Base-by-base conservation (phyloP, 2,888 invertebrate genomes). In the Argyresthia albistria region DNA sequence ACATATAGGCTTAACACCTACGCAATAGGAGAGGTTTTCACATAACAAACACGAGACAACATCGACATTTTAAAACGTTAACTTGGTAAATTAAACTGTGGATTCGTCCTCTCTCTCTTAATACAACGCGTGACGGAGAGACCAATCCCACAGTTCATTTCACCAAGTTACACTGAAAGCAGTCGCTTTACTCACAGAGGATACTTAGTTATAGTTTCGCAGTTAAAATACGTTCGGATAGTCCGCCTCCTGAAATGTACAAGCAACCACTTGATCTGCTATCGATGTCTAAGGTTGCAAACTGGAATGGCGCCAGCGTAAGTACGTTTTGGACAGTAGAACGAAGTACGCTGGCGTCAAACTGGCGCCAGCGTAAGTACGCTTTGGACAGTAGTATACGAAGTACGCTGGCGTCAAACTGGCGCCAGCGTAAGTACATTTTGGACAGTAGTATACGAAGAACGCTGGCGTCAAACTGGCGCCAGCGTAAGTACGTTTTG, bases 151-250 rank as follows among this genome's bases (percentile, higher is more conserved):
- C 25, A 25, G 10, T 39, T 39, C 39, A 39, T 3, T 39, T 39
- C 4, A 39, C n/a, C n/a, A 10, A 39, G 39, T 39, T 25, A 46
- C 14, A 35, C 54, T 56, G 57, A 25, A 25, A 25, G 2, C 25
- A 2, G 25, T 39, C 39, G n/a, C 25, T 56, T 74, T 81, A 86
- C 86, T 84, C 80, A 84, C 83, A 65, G 56, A 46, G 57, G 57
- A 57, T 62, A 59, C 15, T 53, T 47, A 43, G 10, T 61, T 62
- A 58, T 60, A 64, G 64, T 63, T 65, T 64, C 65, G 62, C 58
- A 60, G 65, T 74, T 82, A 86, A 80, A 86, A 87, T 69, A 87
- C 84, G 76, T 87, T 87, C 67, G 86, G 83, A 78, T 76, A 87
- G 64, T 86, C 86, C 69, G 73, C 60, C 50, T 86, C 86, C 86